These are phyloP conservation scores for Pachyramphus minor DNA, from an alignment of 2,113 vertebrate species.

Conservation along the genomic window DNA sequence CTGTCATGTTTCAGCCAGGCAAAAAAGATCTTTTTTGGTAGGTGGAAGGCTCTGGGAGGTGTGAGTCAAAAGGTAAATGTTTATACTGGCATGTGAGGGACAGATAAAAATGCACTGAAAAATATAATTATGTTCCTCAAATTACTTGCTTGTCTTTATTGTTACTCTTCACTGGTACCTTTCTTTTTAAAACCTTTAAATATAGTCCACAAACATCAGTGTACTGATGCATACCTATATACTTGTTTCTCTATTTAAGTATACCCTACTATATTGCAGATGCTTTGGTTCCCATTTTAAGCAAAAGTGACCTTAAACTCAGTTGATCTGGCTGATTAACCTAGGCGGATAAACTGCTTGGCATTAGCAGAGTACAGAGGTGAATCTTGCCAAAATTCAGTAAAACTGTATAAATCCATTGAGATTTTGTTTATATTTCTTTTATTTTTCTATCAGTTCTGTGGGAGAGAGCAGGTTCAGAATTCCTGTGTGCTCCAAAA, in stretches of 20 bases:
- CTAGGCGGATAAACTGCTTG: background rate
- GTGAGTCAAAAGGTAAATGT: background rate
- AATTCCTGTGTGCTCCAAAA: accelerated
- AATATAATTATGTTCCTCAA: background rate
- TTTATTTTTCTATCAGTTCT: background rate
- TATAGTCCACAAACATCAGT: background rate
- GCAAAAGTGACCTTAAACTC: background rate
- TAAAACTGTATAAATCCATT: background rate
- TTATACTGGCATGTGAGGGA: background rate
- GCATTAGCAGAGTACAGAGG: background rate
- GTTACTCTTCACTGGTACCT: background rate
- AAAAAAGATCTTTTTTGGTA: background rate
- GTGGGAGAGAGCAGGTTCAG: background rate
- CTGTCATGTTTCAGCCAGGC: background rate
- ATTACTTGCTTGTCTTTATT: background rate
- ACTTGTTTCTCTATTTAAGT: background rate
- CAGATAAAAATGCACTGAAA: background rate
- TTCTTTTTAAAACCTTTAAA: background rate
- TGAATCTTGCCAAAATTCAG: background rate
- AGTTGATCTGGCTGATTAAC: background rate
- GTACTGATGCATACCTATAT: background rate
- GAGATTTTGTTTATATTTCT: background rate
- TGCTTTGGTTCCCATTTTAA: background rate
- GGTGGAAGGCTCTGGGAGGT: background rate
- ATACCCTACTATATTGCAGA: background rate